A percentile compares a stretch with the other conserved stretches of the same genome.
These are phyloP conservation scores for Hiodon alosoides DNA, from an alignment of 2,113 vertebrate species.

Conservation along the genomic window DNA sequence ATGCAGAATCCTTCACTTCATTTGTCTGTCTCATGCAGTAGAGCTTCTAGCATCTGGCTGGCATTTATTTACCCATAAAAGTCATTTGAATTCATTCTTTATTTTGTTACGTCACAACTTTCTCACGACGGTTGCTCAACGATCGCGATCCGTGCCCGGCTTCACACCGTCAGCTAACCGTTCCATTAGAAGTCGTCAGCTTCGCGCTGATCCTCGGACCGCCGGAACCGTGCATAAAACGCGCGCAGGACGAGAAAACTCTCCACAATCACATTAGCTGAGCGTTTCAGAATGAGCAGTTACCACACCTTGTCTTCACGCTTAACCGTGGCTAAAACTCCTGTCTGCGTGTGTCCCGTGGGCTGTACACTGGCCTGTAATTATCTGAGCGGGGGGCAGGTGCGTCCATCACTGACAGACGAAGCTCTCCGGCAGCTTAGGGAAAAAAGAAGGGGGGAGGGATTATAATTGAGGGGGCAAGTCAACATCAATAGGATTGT, in stretches of 20 bases:
- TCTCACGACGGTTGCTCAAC: too few species aligned
- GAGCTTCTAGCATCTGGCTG: neutral
- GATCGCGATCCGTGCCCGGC: too few species aligned
- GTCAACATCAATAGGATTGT: neutral
- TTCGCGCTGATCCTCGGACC: neutral
- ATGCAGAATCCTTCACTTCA: neutral
- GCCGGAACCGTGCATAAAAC: neutral
- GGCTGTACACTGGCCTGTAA: neutral
- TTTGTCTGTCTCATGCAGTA: neutral
- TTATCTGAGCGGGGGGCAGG: neutral
- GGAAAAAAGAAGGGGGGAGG: neutral
- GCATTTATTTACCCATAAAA: slow-evolving; percentile 1
- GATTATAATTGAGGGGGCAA: neutral
- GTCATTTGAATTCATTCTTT: neutral
- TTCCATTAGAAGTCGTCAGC: neutral
- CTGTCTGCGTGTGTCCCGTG: neutral
- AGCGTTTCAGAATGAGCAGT: too few species aligned
- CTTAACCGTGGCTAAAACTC: neutral
- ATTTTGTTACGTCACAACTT: too few species aligned
- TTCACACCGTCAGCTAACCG: neutral
- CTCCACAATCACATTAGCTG: neutral
- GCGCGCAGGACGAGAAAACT: neutral
- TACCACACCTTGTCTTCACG: too few species aligned
- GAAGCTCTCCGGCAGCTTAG: neutral
- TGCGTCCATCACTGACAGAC: neutral